Evolutionary conservation across 2,113 vertebrate species (phyloP).

Genomic region (Chamaea fasciata): DNA sequence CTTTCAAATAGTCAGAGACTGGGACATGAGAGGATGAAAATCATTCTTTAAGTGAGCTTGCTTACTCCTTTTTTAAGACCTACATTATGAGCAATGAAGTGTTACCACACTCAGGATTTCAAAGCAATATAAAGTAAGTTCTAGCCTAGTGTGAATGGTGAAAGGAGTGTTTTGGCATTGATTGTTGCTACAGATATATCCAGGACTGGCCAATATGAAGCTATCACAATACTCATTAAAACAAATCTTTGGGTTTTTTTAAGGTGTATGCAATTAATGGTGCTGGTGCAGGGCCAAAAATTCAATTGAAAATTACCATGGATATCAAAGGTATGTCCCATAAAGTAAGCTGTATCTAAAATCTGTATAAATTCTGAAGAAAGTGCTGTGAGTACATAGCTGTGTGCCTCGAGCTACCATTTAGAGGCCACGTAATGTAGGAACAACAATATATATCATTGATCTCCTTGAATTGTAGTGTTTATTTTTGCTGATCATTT

Average conservation of each 20-base stretch:
- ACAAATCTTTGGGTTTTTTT: not conserved
- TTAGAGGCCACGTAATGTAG: not conserved
- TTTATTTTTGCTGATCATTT: not conserved
- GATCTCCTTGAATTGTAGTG: not conserved
- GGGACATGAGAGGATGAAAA: not conserved
- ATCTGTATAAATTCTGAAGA: not conserved
- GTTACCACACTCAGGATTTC: not conserved
- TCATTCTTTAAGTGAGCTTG: not conserved
- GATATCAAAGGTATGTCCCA: conserved; percentile 86
- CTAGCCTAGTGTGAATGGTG: not conserved
- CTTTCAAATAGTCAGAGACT: not conserved
- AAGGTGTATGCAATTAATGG: conserved; percentile 92
- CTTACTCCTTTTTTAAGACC: not conserved
- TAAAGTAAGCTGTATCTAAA: not conserved
- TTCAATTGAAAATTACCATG: conserved; percentile 87
- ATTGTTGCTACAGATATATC: not conserved
- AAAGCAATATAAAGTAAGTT: not conserved
- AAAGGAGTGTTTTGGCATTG: not conserved
- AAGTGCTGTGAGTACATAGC: not conserved
- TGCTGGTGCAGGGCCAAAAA: conserved; percentile 88
- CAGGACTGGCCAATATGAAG: not conserved
- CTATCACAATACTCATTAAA: not conserved
- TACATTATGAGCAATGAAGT: not conserved
- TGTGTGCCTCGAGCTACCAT: not conserved
- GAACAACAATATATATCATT: not conserved